Base-by-base conservation (phyloP, 1,140 invertebrate genomes). In the Mercenaria mercenaria region DNA sequence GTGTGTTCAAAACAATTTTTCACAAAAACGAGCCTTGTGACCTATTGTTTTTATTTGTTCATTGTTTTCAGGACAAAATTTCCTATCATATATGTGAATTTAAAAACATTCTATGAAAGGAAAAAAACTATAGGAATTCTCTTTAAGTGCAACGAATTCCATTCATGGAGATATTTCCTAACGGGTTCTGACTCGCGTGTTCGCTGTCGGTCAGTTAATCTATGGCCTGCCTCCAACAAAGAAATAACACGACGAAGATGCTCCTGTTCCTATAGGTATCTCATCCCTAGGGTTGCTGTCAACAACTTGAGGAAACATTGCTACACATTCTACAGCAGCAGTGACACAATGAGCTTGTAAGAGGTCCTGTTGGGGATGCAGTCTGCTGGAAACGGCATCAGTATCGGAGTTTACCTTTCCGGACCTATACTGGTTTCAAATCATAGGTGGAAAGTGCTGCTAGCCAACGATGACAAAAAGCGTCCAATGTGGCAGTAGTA, bases 131-230 rank as follows among this genome's bases (percentile, higher is more conserved):
- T n/a, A n/a, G n/a, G n/a, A n/a, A n/a, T n/a, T n/a, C n/a, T 20
- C 37, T 41, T 39, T 29, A 89, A 23, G 18, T 67, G 13, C 2
- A 88, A 59, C 26, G 81, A 81, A 26, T 67, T 20, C 64, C 72
- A 81, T 41, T 88, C 85, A 8, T 64, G 64, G 20, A 74, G 64
- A 41, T 82, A 91, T 61, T 39, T 50, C n/a, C 34, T 29, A 2
- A 88, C 69, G 10, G 69, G 18, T 29, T 74, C 69, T 41, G 69
- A 32, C 56, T 91, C n/a, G n/a, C n/a, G n/a, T n/a, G n/a, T n/a
- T n/a, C n/a, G n/a, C n/a, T n/a, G n/a, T n/a, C n/a, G n/a, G n/a
- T n/a, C n/a, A n/a, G n/a, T n/a, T n/a, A n/a, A n/a, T n/a, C n/a
- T n/a, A n/a, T n/a, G n/a, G n/a, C 43, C 43, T 13, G 39, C 29